phyloP scores from a whole-genome alignment of 2,797 vertebrate genomes.

The Mormyrops attenuatus region DNA sequence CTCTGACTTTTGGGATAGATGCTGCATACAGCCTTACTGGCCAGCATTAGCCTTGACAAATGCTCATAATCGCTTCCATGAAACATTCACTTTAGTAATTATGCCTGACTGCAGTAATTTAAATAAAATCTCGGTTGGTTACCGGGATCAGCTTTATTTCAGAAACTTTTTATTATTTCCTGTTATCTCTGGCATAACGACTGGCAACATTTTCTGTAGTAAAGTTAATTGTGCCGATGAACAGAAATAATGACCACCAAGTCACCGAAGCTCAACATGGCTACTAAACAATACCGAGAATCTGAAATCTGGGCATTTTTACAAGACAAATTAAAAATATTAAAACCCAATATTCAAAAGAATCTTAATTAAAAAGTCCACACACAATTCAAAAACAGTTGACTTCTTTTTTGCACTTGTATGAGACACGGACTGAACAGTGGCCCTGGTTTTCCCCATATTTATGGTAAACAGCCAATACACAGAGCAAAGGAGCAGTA shows the following conservation, averaged over 20 bases:
- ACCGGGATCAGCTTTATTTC: not conserved
- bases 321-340: slow-evolving; percentile 1
- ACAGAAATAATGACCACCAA: not conserved
- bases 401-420: not conserved
- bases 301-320: not conserved
- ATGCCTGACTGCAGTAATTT: not conserved
- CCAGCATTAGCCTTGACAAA: not conserved
- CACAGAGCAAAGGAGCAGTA: not conserved
- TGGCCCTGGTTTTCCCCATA: not conserved
- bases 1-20: not conserved
- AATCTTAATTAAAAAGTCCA: slow-evolving; percentile 5
- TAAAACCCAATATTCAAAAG: slow-evolving; percentile 6
- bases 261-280: slow-evolving; percentile 2
- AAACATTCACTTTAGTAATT: not conserved
- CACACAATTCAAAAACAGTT: not conserved
- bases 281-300: not conserved
- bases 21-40: not conserved
- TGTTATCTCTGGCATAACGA: not conserved
- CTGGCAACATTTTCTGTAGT: slow-evolving; percentile 5
- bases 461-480: not conserved
- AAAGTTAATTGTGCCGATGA: slow-evolving; percentile 10
- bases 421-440: not conserved
- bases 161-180: not conserved
- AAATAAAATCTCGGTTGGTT: not conserved
- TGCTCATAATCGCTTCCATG: not conserved